Evolutionary conservation across 64 coral and sea anemone species (phyloP).

Genomic region (Pocillopora verrucosa): DNA sequence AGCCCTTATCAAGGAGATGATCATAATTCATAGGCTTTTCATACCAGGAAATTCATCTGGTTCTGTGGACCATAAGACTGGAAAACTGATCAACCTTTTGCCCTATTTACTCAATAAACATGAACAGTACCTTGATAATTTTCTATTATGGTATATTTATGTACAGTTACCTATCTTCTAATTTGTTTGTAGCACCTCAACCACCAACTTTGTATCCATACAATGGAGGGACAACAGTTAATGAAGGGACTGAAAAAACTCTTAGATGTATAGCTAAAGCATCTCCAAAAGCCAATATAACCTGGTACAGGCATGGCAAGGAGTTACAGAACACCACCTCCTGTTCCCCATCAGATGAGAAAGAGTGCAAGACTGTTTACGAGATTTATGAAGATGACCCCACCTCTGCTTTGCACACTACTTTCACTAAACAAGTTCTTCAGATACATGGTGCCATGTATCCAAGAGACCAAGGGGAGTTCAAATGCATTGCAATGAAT

Average conservation of each 20-base stretch:
- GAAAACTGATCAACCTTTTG: too few species aligned
- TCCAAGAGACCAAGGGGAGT: constrained; percentile 42
- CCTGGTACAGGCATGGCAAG: constrained; percentile 53
- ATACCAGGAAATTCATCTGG: too few species aligned
- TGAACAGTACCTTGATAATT: too few species aligned
- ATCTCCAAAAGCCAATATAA: not conserved
- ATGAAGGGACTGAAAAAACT: not conserved
- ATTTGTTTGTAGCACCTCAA: not conserved
- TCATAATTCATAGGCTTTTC: too few species aligned
- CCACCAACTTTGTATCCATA: not conserved
- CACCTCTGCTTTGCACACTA: not conserved
- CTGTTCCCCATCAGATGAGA: not conserved
- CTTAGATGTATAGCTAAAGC: not conserved
- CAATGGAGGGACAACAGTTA: not conserved
- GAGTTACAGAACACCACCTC: not conserved
- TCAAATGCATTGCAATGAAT: constrained; percentile 38
- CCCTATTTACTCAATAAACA: too few species aligned
- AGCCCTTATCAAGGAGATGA: too few species aligned
- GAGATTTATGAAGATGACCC: constrained; percentile 9
- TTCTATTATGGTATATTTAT: too few species aligned
- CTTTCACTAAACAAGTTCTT: not conserved
- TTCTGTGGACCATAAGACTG: too few species aligned
- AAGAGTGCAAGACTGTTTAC: not conserved
- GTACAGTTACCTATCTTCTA: too few species aligned
- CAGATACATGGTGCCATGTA: constrained; percentile 14